Conservation (phyloP, 2,888 invertebrate species). For the Ctena decussata region DNA sequence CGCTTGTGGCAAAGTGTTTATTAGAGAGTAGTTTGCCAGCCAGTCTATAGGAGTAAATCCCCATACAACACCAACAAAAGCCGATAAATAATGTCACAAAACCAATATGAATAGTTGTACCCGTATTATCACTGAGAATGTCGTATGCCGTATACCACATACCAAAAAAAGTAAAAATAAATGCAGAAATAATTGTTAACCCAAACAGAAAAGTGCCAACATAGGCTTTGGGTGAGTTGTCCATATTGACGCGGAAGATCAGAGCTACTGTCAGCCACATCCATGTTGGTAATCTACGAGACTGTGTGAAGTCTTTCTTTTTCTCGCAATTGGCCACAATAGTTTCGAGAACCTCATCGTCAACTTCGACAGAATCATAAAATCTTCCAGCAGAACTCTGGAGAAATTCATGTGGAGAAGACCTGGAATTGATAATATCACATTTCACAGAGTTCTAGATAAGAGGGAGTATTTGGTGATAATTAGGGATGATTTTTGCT, state of each 20-base stretch:
- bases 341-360: neutral
- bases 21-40: constrained; percentile 86
- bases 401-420: constrained; percentile 23
- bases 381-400: constrained; percentile 36
- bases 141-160: constrained; percentile 84
- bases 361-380: constrained; percentile 51
- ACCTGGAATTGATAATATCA: no score
- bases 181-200: constrained; percentile 80
- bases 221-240: constrained; percentile 9
- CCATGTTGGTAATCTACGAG: constrained; percentile 84
- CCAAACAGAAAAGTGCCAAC: constrained; percentile 72
- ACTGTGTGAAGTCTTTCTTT: constrained; percentile 68
- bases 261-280: constrained; percentile 84
- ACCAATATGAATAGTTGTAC: constrained; percentile 84
- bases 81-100: constrained; percentile 84
- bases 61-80: constrained; percentile 85
- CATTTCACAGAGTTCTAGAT: no score
- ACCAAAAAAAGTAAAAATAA: constrained; percentile 80
- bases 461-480: no score
- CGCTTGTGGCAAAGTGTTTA: constrained; percentile 85
- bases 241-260: constrained; percentile 79
- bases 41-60: constrained; percentile 86
- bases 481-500: no score
- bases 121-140: constrained; percentile 81
- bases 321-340: neutral